Evolutionary conservation across 2,797 vertebrate species (phyloP).

Genomic region (Chaunax sp.): DNA sequence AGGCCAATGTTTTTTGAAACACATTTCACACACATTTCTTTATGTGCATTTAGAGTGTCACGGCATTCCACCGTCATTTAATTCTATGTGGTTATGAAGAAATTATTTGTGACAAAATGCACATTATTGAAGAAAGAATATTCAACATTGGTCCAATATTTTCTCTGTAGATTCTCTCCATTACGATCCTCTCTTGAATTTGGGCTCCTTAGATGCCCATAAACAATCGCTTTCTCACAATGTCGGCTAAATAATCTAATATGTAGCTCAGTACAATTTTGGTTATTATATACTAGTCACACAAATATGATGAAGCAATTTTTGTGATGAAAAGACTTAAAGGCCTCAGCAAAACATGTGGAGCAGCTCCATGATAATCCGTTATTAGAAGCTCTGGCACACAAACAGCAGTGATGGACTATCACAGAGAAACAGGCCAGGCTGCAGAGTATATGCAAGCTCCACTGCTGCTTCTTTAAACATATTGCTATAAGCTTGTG

Average conservation of each 20-base stretch:
- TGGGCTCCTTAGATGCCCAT: constrained; percentile 10
- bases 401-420: constrained; percentile 65
- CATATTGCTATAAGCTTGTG: constrained; percentile 72
- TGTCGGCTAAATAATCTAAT: constrained; percentile 27
- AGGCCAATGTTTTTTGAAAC: neutral
- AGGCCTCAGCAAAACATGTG: constrained; percentile 72
- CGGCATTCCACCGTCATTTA: constrained; percentile 9
- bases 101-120: constrained; percentile 8
- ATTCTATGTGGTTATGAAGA: constrained; percentile 8
- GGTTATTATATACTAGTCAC: constrained; percentile 64
- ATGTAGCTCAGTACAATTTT: constrained; percentile 49
- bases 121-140: neutral
- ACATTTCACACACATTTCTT: too few species aligned
- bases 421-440: constrained; percentile 71
- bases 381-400: constrained; percentile 75
- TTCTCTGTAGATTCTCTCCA: neutral
- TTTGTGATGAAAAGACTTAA: constrained; percentile 76
- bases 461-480: constrained; percentile 62
- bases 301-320: constrained; percentile 70
- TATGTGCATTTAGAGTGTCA: constrained; percentile 6
- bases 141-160: constrained; percentile 8
- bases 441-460: constrained; percentile 61
- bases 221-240: constrained; percentile 29
- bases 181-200: constrained; percentile 2
- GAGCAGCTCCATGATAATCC: constrained; percentile 75